phyloP scores from a whole-genome alignment of 1,140 invertebrate species.

The Sarcophaga peregrina region DNA sequence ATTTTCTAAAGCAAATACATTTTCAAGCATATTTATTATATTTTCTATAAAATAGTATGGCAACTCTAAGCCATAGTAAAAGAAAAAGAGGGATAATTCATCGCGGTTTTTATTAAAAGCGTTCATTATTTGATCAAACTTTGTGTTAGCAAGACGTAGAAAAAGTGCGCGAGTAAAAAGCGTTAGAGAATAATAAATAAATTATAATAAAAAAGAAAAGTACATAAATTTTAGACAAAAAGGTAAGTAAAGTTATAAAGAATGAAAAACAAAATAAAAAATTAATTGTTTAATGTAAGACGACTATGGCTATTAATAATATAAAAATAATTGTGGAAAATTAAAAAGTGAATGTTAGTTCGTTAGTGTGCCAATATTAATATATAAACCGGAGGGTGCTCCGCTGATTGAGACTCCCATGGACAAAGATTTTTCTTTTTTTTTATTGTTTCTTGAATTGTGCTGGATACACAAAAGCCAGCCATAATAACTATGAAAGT shows the following conservation, averaged over 20 bases:
- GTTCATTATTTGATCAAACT: slow-evolving; percentile 1
- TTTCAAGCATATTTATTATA: background rate
- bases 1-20: background rate
- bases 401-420: slow-evolving; percentile 35
- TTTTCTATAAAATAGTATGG: background rate
- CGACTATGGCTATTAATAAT: no score
- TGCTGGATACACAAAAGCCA: slow-evolving; percentile 25
- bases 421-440: background rate
- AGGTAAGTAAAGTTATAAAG: background rate
- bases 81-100: slow-evolving; percentile 12
- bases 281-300: no score
- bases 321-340: no score
- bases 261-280: background rate
- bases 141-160: background rate
- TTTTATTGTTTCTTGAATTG: background rate
- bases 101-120: slow-evolving; percentile 7
- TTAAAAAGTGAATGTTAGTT: no score
- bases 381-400: background rate
- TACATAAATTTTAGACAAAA: background rate
- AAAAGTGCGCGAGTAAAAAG: background rate
- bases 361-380: no score
- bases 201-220: background rate
- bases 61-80: background rate
- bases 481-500: background rate
- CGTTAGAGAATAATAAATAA: background rate